Evolutionary conservation across 2,888 invertebrate genomes (phyloP).

Genomic region (Pinctada fucata): DNA sequence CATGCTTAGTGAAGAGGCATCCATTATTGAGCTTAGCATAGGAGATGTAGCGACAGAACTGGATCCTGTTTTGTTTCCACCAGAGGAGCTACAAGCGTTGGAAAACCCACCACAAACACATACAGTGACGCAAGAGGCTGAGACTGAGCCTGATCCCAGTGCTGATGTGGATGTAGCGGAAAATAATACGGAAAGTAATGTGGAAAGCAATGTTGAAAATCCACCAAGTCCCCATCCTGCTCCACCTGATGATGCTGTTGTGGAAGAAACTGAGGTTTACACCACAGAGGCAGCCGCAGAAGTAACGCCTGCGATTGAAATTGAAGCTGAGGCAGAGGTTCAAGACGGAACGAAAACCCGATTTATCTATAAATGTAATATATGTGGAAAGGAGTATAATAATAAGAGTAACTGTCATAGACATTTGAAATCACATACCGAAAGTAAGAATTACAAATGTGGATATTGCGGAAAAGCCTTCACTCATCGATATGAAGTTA

Average conservation of each 20-base stretch:
- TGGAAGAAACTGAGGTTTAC: conserved; percentile 31
- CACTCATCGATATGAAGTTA: conserved; percentile 39
- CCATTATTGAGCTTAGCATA: conserved; percentile 39
- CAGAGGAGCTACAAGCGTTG: neutral
- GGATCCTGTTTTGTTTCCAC: conserved; percentile 25
- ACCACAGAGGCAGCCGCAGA: conserved; percentile 20
- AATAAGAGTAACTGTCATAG: conserved; percentile 44
- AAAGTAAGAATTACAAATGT: conserved; percentile 38
- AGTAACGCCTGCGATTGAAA: conserved; percentile 36
- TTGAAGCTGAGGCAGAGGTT: conserved; percentile 42
- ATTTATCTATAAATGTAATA: conserved; percentile 43
- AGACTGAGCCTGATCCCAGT: neutral
- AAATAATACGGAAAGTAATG: too few relatives aligned
- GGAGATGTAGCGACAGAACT: conserved; percentile 38
- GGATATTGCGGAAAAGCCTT: conserved; percentile 40
- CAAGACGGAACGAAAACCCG: conserved; percentile 37
- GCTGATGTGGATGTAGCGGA: conserved; percentile 8
- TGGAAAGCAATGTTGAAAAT: neutral
- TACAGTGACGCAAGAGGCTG: neutral
- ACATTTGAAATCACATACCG: conserved; percentile 39
- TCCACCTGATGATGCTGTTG: conserved; percentile 4
- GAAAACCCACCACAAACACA: neutral
- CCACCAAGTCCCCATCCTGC: neutral
- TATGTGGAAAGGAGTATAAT: conserved; percentile 44
- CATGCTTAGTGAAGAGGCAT: conserved; percentile 35